Conservation (phyloP, 2,888 invertebrate genomes). For the Drosophila austrosaltans region DNA sequence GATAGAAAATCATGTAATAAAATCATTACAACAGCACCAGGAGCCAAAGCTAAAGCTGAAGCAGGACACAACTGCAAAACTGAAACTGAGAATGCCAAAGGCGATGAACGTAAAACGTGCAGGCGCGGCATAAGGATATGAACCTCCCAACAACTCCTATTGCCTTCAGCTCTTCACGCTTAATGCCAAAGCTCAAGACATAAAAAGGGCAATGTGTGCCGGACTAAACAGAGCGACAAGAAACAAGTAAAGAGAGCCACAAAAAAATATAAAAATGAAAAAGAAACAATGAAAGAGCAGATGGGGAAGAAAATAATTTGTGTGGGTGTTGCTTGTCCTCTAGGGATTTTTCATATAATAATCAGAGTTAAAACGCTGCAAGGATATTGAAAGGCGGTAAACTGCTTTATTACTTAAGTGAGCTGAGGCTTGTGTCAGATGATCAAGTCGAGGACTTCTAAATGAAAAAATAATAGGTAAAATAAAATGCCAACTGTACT, state of each 20-base stretch:
- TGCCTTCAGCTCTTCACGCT: slow-evolving; percentile 12
- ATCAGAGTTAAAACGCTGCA: slow-evolving; percentile 60
- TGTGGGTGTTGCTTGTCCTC: slow-evolving; percentile 52
- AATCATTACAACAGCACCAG: slow-evolving; percentile 64
- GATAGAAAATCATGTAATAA: slow-evolving; percentile 77
- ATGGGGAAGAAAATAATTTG: slow-evolving; percentile 63
- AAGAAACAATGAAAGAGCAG: slow-evolving; percentile 46
- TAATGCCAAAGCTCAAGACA: slow-evolving; percentile 43
- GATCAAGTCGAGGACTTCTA: slow-evolving; percentile 57
- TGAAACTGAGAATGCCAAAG: slow-evolving; percentile 52
- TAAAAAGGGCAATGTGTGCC: slow-evolving; percentile 76
- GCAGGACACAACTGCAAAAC: slow-evolving; percentile 52
- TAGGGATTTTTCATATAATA: slow-evolving; percentile 39
- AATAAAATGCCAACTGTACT: slow-evolving; percentile 6
- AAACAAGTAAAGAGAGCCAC: slow-evolving; percentile 44
- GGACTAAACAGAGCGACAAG: slow-evolving; percentile 62
- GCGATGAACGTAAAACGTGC: slow-evolving; percentile 49
- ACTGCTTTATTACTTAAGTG: slow-evolving; percentile 75
- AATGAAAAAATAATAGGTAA: slow-evolving; percentile 33
- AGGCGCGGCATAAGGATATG: slow-evolving; percentile 47
- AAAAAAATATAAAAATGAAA: slow-evolving; percentile 36
- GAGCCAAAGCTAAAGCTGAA: not conserved
- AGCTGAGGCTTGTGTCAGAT: slow-evolving; percentile 49
- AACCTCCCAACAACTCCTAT: slow-evolving; percentile 14
- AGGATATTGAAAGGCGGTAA: slow-evolving; percentile 76